Conservation (phyloP, 2,113 vertebrate species). For the Haplochromis vanheusdeni region DNA sequence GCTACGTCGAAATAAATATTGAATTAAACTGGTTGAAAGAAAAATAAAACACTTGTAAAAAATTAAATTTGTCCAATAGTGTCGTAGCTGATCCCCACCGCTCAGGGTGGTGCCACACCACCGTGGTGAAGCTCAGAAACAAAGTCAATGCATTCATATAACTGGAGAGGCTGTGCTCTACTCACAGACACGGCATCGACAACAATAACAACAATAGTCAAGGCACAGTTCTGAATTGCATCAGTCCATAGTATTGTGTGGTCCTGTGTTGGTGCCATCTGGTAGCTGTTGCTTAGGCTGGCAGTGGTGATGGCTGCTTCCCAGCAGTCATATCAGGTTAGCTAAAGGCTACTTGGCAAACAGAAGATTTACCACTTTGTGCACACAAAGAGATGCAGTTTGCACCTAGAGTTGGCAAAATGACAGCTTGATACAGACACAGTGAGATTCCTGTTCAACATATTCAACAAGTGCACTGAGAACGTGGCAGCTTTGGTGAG, state of each 20-base stretch:
- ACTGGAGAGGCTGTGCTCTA: neutral
- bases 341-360: conserved; percentile 53
- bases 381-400: neutral
- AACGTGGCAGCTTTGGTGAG: neutral
- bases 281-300: conserved; percentile 33
- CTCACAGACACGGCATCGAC: conserved; percentile 3
- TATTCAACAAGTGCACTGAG: neutral
- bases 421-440: conserved; percentile 9
- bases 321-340: conserved; percentile 1
- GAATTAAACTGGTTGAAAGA: neutral
- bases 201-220: conserved; percentile 27
- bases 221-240: conserved; percentile 65
- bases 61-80: neutral
- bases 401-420: conserved; percentile 11
- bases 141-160: neutral
- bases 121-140: neutral
- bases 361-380: neutral
- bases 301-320: conserved; percentile 52
- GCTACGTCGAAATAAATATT: neutral
- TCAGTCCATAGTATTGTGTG: conserved; percentile 12
- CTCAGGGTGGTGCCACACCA: neutral
- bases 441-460: neutral
- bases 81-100: neutral
- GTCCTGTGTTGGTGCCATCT: neutral
- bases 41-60: neutral